Evolutionary conservation across 2,113 vertebrate genomes (phyloP).

Genomic region (Puntigrus tetrazona): DNA sequence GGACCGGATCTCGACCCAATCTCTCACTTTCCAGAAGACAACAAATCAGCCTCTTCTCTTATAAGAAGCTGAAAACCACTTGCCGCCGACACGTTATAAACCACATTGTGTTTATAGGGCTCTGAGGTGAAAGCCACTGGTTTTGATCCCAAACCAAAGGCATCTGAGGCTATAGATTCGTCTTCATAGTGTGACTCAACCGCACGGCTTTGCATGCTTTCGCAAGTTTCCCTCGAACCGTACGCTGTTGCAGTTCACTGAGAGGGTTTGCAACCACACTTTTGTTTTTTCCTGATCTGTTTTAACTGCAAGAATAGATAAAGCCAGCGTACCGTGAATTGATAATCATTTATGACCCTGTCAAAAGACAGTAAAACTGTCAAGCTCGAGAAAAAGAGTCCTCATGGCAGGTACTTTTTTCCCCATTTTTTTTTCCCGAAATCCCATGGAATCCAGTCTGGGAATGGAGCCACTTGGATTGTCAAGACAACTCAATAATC

Average conservation of each 20-base stretch:
- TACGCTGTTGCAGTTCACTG: conserved; percentile 38
- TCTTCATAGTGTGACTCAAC: conserved; percentile 24
- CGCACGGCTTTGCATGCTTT: conserved; percentile 20
- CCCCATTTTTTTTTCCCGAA: conserved; percentile 18
- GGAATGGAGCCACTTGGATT: conserved; percentile 69
- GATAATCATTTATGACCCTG: conserved; percentile 50
- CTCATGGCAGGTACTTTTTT: not conserved
- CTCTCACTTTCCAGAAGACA: not conserved
- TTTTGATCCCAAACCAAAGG: conserved; percentile 24
- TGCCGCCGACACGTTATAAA: not conserved
- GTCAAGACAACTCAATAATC: conserved; percentile 73
- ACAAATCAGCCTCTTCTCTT: not conserved
- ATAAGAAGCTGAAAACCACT: not conserved
- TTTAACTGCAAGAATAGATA: conserved; percentile 24
- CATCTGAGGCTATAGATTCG: conserved; percentile 5
- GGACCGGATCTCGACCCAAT: not conserved
- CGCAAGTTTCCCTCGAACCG: conserved; percentile 13
- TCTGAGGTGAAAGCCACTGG: conserved; percentile 39
- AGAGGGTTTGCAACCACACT: conserved; percentile 30
- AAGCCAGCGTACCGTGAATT: not conserved
- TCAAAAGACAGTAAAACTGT: conserved; percentile 58
- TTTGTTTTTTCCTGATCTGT: conserved; percentile 11
- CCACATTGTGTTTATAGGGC: conserved; percentile 10
- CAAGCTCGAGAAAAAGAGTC: conserved; percentile 58
- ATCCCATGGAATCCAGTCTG: conserved; percentile 68